Evolutionary conservation across 2,888 invertebrate species (phyloP).

Genomic region (Julus scanicus): DNA sequence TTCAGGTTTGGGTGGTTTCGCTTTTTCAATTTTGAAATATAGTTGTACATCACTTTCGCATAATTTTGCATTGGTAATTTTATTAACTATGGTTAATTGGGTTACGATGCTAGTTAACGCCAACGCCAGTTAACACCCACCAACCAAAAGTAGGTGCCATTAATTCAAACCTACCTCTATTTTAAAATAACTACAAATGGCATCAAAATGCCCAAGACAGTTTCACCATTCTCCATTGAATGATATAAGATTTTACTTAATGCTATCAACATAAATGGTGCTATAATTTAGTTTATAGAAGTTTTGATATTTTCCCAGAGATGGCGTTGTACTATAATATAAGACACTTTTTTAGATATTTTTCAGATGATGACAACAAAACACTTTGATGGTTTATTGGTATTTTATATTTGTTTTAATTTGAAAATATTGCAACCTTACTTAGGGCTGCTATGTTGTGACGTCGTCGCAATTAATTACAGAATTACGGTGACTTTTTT

Average conservation of each 20-base stretch:
- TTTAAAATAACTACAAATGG: neutral
- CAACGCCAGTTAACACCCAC: slow-evolving; percentile 21
- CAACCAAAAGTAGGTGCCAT: neutral
- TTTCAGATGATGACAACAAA: too few relatives aligned
- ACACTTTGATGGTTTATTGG: too few relatives aligned
- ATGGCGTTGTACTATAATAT: too few relatives aligned
- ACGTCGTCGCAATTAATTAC: neutral
- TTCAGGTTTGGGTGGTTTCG: neutral
- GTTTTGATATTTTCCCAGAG: too few relatives aligned
- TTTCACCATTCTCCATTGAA: neutral
- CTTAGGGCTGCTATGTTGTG: too few relatives aligned
- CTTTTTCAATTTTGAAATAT: neutral
- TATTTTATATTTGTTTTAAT: too few relatives aligned
- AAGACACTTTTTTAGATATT: too few relatives aligned
- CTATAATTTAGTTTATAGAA: too few relatives aligned
- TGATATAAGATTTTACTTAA: too few relatives aligned
- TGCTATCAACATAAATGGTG: too few relatives aligned
- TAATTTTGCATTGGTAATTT: neutral
- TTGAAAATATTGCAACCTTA: neutral
- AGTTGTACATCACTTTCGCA: neutral
- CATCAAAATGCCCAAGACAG: neutral
- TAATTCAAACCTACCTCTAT: neutral
- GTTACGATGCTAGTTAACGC: slow-evolving; percentile 5
- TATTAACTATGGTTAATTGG: neutral
- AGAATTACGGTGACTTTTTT: neutral